A percentile compares a stretch with the other conserved stretches of the same genome.
Evolutionary conservation across 2,888 invertebrate genomes (phyloP).

Genomic region (Sceliomorpha sp.): DNA sequence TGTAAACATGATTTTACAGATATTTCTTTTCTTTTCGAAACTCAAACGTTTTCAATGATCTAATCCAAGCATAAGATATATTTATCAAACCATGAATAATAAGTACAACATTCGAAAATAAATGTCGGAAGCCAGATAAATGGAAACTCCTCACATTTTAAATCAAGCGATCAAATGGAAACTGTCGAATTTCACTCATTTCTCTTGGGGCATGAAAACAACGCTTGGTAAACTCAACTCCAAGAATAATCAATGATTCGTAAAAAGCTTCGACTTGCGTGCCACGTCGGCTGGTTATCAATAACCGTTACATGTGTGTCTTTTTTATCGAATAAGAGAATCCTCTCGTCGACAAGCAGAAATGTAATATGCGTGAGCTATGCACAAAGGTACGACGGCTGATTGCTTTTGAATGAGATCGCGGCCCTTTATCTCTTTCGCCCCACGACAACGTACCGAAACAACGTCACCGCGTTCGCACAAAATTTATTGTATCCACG

Average conservation of each 20-base stretch:
- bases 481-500: conserved; percentile 9
- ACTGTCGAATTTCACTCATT: conserved; percentile 32
- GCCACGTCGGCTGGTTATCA: conserved; percentile 21
- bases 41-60: no score
- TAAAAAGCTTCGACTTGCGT: conserved; percentile 11
- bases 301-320: conserved; percentile 19
- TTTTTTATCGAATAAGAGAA: conserved; percentile 24
- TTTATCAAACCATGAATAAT: no score
- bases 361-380: conserved; percentile 10
- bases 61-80: no score
- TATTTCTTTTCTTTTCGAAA: no score
- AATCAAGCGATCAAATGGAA: conserved; percentile 38
- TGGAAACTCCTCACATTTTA: conserved; percentile 26
- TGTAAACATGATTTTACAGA: no score
- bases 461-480: conserved; percentile 17
- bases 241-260: conserved; percentile 44
- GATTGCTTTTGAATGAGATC: conserved; percentile 63
- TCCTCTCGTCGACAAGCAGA: background rate
- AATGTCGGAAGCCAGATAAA: background rate
- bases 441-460: conserved; percentile 32
- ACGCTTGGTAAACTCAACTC: conserved; percentile 7
- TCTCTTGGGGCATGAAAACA: conserved; percentile 27
- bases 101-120: no score
- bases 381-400: conserved; percentile 63
- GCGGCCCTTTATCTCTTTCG: conserved; percentile 54